Evolutionary conservation across 2,888 invertebrate species (phyloP).

Genomic region (Orthosia incerta): DNA sequence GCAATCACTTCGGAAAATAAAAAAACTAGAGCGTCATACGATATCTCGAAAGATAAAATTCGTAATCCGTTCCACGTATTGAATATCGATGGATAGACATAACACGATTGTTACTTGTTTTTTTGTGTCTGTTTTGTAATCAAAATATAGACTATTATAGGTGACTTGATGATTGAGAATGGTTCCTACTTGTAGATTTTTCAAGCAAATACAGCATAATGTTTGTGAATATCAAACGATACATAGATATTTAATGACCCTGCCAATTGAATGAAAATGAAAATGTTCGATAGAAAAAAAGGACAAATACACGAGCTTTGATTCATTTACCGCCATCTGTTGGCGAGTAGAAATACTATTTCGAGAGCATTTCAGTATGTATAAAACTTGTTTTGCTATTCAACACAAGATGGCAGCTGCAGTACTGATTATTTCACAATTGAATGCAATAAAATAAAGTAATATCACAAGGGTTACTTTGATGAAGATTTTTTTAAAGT

Average conservation of each 20-base stretch:
- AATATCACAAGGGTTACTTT: too few relatives aligned
- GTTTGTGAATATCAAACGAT: neutral
- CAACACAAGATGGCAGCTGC: constrained; percentile 15
- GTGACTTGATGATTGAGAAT: constrained; percentile 1
- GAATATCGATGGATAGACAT: constrained; percentile 69
- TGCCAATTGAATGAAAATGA: neutral
- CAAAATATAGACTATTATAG: constrained; percentile 34
- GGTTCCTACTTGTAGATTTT: neutral
- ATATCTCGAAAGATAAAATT: constrained; percentile 75
- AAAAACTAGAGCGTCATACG: constrained; percentile 74
- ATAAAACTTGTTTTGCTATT: neutral
- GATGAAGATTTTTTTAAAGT: too few relatives aligned
- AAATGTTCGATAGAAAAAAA: too few relatives aligned
- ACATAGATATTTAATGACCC: too few relatives aligned
- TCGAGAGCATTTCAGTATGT: neutral
- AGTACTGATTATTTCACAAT: neutral
- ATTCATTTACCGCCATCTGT: constrained; percentile 35
- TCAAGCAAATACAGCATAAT: neutral
- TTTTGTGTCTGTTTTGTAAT: constrained; percentile 54
- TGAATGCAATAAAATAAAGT: too few relatives aligned
- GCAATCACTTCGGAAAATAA: constrained; percentile 72
- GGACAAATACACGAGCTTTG: fast-evolving
- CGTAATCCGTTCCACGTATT: constrained; percentile 78
- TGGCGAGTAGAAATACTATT: constrained; percentile 35
- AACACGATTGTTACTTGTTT: constrained; percentile 61